Base-by-base conservation (phyloP, 1,140 invertebrate genomes). In the Lutraria rhynchaena region DNA sequence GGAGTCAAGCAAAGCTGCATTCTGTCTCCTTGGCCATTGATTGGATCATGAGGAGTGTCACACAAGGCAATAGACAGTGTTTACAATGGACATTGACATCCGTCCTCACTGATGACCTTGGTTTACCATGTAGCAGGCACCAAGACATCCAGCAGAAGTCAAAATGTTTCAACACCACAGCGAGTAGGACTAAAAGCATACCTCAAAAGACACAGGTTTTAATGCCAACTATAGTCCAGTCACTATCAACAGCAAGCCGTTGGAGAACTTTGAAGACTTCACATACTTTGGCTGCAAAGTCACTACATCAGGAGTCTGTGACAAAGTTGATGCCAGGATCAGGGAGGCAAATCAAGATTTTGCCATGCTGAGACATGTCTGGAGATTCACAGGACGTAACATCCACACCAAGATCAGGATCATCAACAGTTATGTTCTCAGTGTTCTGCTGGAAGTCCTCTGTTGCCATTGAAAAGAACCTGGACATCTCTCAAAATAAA, bases 341-440 rank as follows among this genome's bases (percentile, higher is more conserved):
- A n/a, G n/a, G n/a, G n/a, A n/a, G n/a, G n/a, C n/a, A n/a, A n/a
- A n/a, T n/a, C n/a, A n/a, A n/a, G n/a, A n/a, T n/a, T n/a, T n/a
- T n/a, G n/a, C n/a, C n/a, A n/a, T n/a, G n/a, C n/a, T n/a, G n/a
- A n/a, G n/a, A n/a, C n/a, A n/a, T n/a, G n/a, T n/a, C n/a, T 84
- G 71, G 77, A 81, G 49, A 69, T 83, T 67, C 33, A 70, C 44
- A 24, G 55, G 9, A 44, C 65, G 73, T 77, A 74, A 29, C 51
- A 69, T 46, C 46, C 29, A 69, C 37, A 86, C 71, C 49, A 84
- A 78, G 74, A 57, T 86, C n/a, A 57, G 55, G 31, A 65, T 86
- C 41, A 81, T 83, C 46, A 86, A 84, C 11, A 75, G 70, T 55
- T 83, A 85, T 41, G 61, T 85, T 31, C 49, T 76, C 46, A 31